These are phyloP conservation scores for Manis pentadactyla DNA, from an alignment of 2,797 vertebrate genomes.

Conservation along the genomic window DNA sequence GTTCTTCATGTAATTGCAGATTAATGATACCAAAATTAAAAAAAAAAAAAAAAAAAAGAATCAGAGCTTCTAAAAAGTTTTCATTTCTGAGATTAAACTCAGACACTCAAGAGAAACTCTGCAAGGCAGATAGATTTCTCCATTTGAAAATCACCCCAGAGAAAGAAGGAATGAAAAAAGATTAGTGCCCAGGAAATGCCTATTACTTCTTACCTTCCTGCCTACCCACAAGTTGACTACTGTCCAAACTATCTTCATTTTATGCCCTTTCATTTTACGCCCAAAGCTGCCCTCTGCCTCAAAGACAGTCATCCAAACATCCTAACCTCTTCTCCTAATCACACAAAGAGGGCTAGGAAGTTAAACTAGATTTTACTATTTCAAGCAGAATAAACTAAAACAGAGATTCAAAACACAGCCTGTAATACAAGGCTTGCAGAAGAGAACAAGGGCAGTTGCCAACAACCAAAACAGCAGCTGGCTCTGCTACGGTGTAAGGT, in stretches of 20 bases:
- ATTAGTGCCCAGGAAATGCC: neutral
- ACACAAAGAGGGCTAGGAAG: neutral
- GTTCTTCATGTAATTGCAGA: too few relatives aligned
- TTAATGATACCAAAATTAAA: too few relatives aligned
- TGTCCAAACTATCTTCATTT: neutral
- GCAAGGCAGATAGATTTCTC: neutral
- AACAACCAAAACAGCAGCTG: neutral
- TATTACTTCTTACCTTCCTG: neutral
- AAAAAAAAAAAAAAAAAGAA: neutral
- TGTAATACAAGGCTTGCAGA: neutral
- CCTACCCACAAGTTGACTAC: neutral
- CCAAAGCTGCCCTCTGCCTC: neutral
- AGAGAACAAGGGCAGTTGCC: neutral
- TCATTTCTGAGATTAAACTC: constrained; percentile 27
- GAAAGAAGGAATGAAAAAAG: neutral
- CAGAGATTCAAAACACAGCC: constrained; percentile 8
- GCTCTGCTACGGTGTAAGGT: neutral
- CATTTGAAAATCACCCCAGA: constrained; percentile 46
- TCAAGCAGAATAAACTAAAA: constrained; percentile 5
- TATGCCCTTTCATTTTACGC: neutral
- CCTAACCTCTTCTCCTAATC: neutral
- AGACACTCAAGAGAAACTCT: constrained; percentile 24
- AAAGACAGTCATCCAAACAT: neutral
- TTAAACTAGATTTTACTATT: constrained; percentile 1
- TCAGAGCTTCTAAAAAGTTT: neutral